phyloP scores from a whole-genome alignment of 2,888 invertebrate species.

The Chironomus tentans region DNA sequence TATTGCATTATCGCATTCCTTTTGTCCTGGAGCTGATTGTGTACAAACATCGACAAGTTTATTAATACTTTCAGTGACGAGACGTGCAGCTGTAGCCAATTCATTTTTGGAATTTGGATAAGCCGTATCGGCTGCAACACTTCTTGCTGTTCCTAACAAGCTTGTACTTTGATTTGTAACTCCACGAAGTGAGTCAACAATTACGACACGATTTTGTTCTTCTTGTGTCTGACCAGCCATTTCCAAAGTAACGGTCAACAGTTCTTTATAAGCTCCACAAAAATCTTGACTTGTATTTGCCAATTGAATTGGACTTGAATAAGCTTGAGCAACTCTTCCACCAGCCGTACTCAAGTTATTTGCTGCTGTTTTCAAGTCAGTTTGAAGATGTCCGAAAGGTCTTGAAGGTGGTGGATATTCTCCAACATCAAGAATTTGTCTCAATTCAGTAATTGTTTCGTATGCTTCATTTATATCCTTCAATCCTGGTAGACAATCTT shows the following conservation, averaged over 20 bases:
- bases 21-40: slow-evolving; percentile 87
- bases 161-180: slow-evolving; percentile 82
- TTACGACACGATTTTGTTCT: slow-evolving; percentile 62
- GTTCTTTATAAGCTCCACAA: slow-evolving; percentile 65
- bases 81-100: slow-evolving; percentile 75
- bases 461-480: slow-evolving; percentile 87
- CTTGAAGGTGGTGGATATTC: slow-evolving; percentile 67
- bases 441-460: slow-evolving; percentile 67
- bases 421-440: slow-evolving; percentile 60
- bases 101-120: slow-evolving; percentile 88
- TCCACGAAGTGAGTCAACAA: slow-evolving; percentile 77
- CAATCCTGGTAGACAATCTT: slow-evolving; percentile 86
- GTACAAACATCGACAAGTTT: slow-evolving; percentile 63
- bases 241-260: slow-evolving; percentile 71
- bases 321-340: slow-evolving; percentile 69
- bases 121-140: slow-evolving; percentile 78
- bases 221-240: slow-evolving; percentile 78
- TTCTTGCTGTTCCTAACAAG: slow-evolving; percentile 77
- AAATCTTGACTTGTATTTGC: slow-evolving; percentile 69
- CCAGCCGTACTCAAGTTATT: slow-evolving; percentile 76
- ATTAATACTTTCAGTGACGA: slow-evolving; percentile 89
- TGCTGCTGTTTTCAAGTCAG: slow-evolving; percentile 76
- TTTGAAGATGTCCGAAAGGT: slow-evolving; percentile 71
- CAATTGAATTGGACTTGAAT: slow-evolving; percentile 59
- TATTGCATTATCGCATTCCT: slow-evolving; percentile 93